These are phyloP conservation scores for Leguminivora glycinivorella DNA, from an alignment of 1,140 invertebrate genomes.

Conservation along the genomic window DNA sequence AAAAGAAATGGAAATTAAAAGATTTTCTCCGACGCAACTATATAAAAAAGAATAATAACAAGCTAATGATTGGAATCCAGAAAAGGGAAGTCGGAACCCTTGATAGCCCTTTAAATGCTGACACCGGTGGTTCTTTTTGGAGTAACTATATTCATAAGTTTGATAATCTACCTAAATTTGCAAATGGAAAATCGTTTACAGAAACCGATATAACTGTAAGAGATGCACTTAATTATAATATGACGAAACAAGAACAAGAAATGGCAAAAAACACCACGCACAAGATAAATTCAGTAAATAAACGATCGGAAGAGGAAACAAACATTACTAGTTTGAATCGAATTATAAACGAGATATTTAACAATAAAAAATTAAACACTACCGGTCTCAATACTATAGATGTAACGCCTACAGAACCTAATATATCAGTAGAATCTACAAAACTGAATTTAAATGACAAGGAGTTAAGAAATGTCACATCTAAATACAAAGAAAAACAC, in stretches of 20 bases:
- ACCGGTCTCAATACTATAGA: not conserved
- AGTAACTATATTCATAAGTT: slow-evolving; percentile 39
- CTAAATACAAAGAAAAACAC: not conserved
- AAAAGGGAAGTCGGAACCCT: slow-evolving; percentile 32
- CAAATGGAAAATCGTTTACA: not conserved
- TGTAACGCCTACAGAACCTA: not conserved
- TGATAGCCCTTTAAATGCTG: slow-evolving; percentile 39
- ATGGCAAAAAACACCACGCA: not conserved
- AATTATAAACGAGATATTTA: not conserved
- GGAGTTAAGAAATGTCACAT: not conserved
- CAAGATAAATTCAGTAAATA: not conserved
- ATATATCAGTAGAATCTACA: not conserved
- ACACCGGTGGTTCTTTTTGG: slow-evolving; percentile 44
- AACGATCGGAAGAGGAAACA: not conserved
- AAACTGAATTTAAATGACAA: not conserved
- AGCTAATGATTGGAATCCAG: not conserved
- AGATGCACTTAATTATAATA: not conserved
- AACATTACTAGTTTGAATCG: not conserved
- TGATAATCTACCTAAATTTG: slow-evolving; percentile 14
- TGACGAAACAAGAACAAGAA: not conserved
- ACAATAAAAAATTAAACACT: not conserved
- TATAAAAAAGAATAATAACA: not conserved
- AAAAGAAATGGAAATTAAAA: slow-evolving; percentile 33
- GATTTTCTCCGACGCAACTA: not conserved
- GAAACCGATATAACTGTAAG: not conserved